These are phyloP conservation scores for Monomorium pharaonis DNA, from an alignment of 1,140 invertebrate genomes.

Conservation along the genomic window DNA sequence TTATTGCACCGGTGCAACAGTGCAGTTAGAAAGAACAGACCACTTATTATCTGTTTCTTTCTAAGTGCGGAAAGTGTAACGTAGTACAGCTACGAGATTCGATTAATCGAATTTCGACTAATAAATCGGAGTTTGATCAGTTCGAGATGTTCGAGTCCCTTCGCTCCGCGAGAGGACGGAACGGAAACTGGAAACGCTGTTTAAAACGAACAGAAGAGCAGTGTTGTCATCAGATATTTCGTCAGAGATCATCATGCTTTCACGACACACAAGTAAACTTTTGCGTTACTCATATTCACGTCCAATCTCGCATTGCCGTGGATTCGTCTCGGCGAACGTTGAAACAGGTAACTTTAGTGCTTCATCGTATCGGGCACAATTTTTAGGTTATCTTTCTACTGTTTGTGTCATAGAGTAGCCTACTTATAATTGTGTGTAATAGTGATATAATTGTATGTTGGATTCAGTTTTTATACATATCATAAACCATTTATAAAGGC, in stretches of 20 bases:
- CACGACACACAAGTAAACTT: not conserved
- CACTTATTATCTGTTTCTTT: not conserved
- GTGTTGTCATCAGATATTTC: not conserved
- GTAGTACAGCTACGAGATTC: too few species aligned
- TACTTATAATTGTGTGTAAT: too few species aligned
- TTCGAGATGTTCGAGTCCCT: too few species aligned
- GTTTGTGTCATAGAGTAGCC: not conserved
- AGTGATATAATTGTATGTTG: too few species aligned
- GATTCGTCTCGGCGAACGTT: not conserved
- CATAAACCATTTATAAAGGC: too few species aligned
- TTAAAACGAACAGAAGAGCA: too few species aligned
- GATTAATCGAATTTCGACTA: too few species aligned
- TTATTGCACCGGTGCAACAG: too few species aligned
- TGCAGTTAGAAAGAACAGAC: too few species aligned
- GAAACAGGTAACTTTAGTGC: constrained; percentile 33
- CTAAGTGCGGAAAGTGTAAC: not conserved
- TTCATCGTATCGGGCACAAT: not conserved
- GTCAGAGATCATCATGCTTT: not conserved
- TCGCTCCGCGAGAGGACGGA: not conserved
- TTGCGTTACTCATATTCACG: not conserved
- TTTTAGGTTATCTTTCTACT: constrained; percentile 2
- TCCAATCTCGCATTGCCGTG: not conserved
- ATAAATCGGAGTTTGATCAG: too few species aligned
- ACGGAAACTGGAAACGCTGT: too few species aligned
- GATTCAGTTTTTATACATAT: too few species aligned